phyloP scores from a whole-genome alignment of 2,797 vertebrate species.

The Poeciliopsis gracilis region DNA sequence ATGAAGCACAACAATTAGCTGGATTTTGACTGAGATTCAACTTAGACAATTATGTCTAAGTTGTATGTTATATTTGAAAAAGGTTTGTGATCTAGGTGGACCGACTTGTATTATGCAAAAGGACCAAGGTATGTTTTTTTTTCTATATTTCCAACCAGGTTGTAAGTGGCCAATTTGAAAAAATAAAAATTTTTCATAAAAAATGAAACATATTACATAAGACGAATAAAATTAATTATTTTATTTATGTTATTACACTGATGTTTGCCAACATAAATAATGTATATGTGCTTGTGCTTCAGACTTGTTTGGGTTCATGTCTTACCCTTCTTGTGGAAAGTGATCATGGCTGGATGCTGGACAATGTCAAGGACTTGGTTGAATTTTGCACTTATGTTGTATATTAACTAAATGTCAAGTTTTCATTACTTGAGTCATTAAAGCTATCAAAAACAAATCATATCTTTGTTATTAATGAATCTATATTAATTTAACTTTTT shows the following conservation, averaged over 20 bases:
- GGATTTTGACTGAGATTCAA: neutral
- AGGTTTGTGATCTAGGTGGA: neutral
- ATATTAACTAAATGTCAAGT: neutral
- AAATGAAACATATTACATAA: neutral
- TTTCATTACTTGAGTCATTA: neutral
- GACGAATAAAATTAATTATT: neutral
- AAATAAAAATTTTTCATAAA: neutral
- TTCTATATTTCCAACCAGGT: neutral
- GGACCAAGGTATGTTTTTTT: neutral
- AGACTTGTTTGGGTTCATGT: neutral
- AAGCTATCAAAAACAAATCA: neutral
- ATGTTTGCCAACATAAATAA: neutral
- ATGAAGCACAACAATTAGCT: neutral
- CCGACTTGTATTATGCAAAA: neutral
- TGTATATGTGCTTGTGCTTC: neutral
- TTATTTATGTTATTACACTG: neutral
- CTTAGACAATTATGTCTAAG: neutral
- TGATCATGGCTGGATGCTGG: neutral
- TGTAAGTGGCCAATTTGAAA: neutral
- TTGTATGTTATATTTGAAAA: neutral
- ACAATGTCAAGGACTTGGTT: neutral
- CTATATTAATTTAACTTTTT: neutral
- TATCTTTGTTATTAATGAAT: neutral
- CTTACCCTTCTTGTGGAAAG: neutral
- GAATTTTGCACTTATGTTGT: neutral